A percentile compares a stretch with the other conserved stretches of the same genome.
Conservation (phyloP, 1,140 invertebrate species). For the Rhynchophorus ferrugineus region DNA sequence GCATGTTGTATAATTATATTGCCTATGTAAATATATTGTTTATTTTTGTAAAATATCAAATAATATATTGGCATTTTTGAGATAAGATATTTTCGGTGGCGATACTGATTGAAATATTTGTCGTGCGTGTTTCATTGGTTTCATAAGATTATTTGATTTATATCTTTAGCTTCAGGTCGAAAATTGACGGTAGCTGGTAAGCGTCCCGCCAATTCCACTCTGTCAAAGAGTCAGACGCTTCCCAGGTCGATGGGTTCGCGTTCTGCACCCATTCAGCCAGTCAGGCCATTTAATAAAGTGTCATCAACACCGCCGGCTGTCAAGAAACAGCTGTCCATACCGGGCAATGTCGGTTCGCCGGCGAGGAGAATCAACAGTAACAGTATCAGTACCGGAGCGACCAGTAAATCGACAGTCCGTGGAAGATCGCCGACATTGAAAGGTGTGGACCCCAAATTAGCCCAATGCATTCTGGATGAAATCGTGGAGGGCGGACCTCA, state of each 20-base stretch:
- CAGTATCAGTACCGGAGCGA: slow-evolving; percentile 15
- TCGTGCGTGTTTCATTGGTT: too few species aligned
- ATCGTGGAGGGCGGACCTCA: slow-evolving; percentile 66
- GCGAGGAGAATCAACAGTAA: slow-evolving; percentile 34
- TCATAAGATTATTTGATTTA: too few species aligned
- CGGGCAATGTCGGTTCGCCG: slow-evolving; percentile 51
- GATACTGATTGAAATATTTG: too few species aligned
- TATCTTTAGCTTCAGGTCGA: slow-evolving; percentile 58
- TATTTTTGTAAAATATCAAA: too few species aligned
- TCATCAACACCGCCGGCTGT: slow-evolving; percentile 72
- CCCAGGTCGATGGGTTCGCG: slow-evolving; percentile 74
- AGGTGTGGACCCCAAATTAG: slow-evolving; percentile 84
- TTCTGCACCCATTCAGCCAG: slow-evolving; percentile 41
- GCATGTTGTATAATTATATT: too few species aligned
- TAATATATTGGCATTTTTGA: too few species aligned
- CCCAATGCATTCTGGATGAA: slow-evolving; percentile 70
- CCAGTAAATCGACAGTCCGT: slow-evolving; percentile 12
- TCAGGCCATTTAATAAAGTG: slow-evolving; percentile 55
- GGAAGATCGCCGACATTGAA: slow-evolving; percentile 48
- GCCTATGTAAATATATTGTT: too few species aligned
- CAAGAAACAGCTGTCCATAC: slow-evolving; percentile 69
- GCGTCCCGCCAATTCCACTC: slow-evolving; percentile 49
- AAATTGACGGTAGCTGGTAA: slow-evolving; percentile 65
- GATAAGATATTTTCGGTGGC: too few species aligned
- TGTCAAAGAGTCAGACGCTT: slow-evolving; percentile 74